Percentiles rank a stretch among this genome's conserved stretches.
These are phyloP conservation scores for Himalopsyche phryganea DNA, from an alignment of 1,140 invertebrate species.

Conservation along the genomic window DNA sequence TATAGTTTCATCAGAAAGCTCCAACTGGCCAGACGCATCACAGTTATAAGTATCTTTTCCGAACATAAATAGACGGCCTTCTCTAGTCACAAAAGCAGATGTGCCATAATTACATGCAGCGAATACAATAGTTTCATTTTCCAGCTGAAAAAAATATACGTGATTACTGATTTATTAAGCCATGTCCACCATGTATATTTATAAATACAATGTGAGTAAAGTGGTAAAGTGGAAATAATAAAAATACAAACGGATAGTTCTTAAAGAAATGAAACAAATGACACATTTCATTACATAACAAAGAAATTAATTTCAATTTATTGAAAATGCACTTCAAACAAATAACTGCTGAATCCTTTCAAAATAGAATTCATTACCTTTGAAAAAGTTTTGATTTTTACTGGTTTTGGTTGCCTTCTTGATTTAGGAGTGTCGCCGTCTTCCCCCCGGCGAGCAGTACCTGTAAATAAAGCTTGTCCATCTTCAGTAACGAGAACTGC, in stretches of 20 bases:
- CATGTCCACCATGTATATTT: too few species aligned
- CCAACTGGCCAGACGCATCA: conserved; percentile 67
- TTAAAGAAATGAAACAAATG: too few species aligned
- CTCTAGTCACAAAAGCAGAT: conserved; percentile 84
- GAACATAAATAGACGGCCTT: conserved; percentile 88
- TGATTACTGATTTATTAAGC: too few species aligned
- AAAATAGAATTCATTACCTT: conserved; percentile 58
- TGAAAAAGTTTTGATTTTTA: conserved; percentile 89
- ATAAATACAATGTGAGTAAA: too few species aligned
- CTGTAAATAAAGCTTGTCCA: conserved; percentile 81
- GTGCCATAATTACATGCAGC: conserved; percentile 93
- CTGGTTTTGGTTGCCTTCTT: conserved; percentile 82
- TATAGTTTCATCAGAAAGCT: conserved; percentile 66
- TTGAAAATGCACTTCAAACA: too few species aligned
- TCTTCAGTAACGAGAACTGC: conserved; percentile 85
- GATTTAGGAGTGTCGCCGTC: conserved; percentile 87
- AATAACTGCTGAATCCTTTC: too few species aligned
- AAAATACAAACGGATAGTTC: too few species aligned
- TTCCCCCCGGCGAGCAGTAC: conserved; percentile 87
- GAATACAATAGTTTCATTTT: conserved; percentile 76
- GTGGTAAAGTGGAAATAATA: too few species aligned
- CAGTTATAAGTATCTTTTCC: conserved; percentile 92
- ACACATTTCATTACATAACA: too few species aligned
- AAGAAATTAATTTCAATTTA: too few species aligned
- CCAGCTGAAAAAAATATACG: conserved; percentile 45